Base-by-base conservation (phyloP, 2,888 invertebrate species). In the Agrenia bidenticulata region DNA sequence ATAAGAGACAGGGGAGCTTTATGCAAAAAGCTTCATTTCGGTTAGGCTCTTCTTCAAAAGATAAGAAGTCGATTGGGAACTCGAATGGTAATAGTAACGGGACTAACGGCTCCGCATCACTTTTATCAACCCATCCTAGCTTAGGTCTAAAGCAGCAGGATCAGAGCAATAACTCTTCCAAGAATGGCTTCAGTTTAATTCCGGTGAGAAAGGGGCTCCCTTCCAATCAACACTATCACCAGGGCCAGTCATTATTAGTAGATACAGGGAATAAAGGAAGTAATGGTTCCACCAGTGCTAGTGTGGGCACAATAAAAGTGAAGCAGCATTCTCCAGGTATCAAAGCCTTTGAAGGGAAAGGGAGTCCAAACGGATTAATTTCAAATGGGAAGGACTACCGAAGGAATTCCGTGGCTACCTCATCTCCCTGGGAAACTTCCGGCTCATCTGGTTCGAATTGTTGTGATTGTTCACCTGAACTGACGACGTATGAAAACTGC, bases 81-180 rank as follows among this genome's bases (percentile, higher is more conserved):
- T 51, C 21, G 11, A 66, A 62, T 15, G 37, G 49, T 2, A 63
- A 9, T 60, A 51, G 58, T 19, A 63, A 56, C 27, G 60, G 61
- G 7, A 61, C 64, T 19, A 63, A 56, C 27, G 60, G 61, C 7
- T 63, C 64, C 17, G 65, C 68, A 15, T 53, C 63, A n/a, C 45
- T 69, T 0, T 24, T 69, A 50, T 64, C 64, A 2, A 69, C 66
- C 5, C 69, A 69, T 69, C 69, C 69, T 24, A 66, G 66, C 50
- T 21, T 69, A 49, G 61, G 57, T 57, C 53, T 65, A 7, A 61
- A 23, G 41, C 51, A 51, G 23, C 51, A 41, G 51, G 13, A 23
- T 15, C 23, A 17, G 21, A 51, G 21, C 51, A 17, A 51, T 51
- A 13, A 17, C 51, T 13, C 24, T 51, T 32, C 27, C 32, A 57